Conservation (phyloP, 2,797 vertebrate species). For the Tolypeutes matacus region DNA sequence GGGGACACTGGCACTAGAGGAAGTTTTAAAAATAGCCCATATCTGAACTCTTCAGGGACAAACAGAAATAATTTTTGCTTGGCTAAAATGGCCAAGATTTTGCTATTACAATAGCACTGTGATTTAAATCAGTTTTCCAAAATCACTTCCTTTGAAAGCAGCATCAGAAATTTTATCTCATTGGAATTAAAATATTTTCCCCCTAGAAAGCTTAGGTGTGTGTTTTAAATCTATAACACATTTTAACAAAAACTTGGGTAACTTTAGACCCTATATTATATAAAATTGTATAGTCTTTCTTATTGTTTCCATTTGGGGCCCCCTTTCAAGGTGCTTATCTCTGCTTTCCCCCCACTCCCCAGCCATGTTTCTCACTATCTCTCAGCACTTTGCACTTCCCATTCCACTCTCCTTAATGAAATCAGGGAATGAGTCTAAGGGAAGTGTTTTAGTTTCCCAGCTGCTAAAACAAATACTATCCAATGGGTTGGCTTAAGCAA, state of each 20-base stretch:
- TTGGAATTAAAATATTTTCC: not conserved
- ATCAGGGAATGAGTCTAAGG: not conserved
- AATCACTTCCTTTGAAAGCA: not conserved
- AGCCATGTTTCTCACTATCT: not conserved
- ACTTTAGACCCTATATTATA: not conserved
- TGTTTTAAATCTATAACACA: not conserved
- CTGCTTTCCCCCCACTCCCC: not conserved
- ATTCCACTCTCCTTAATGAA: not conserved
- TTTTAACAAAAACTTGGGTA: not conserved
- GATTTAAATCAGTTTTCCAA: not conserved
- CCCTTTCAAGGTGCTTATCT: not conserved
- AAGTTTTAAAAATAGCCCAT: conserved; percentile 57
- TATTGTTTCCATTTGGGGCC: not conserved
- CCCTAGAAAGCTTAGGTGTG: not conserved
- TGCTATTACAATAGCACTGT: not conserved
- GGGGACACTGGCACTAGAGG: not conserved
- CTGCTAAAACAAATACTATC: too few species aligned
- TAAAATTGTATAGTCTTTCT: not conserved
- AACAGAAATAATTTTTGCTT: not conserved
- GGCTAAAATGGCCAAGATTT: not conserved
- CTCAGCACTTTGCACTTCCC: not conserved
- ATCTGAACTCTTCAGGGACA: conserved; percentile 48
- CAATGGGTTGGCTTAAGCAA: too few species aligned
- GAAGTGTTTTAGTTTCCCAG: too few species aligned
- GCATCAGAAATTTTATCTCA: not conserved